These are phyloP conservation scores for Tyrannus savana DNA, from an alignment of 2,113 vertebrate species.

Conservation along the genomic window DNA sequence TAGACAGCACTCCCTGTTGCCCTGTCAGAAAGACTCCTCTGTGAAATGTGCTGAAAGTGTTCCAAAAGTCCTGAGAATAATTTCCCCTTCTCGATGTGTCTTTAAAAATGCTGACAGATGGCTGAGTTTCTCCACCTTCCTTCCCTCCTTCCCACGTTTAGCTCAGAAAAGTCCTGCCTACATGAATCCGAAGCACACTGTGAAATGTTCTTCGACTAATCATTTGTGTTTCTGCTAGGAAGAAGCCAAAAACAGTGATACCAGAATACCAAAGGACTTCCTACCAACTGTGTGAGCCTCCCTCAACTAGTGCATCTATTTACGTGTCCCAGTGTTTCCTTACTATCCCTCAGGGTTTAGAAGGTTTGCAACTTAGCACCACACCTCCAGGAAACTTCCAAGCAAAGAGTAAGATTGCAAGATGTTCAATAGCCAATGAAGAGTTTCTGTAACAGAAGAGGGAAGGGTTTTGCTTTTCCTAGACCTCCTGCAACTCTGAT, in stretches of 20 bases:
- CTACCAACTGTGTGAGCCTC: neutral
- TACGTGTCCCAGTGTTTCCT: neutral
- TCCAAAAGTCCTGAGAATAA: neutral
- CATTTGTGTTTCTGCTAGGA: neutral
- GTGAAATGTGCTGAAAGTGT: neutral
- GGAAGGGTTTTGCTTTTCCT: neutral
- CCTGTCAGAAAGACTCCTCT: neutral
- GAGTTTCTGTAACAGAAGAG: neutral
- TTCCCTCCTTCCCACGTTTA: neutral
- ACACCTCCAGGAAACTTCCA: neutral
- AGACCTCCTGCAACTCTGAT: neutral
- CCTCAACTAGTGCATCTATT: neutral
- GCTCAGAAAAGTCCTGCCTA: neutral
- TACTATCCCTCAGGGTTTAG: neutral
- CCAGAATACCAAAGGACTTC: neutral
- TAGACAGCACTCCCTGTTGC: neutral
- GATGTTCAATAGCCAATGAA: neutral
- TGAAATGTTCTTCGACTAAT: neutral
- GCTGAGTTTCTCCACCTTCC: neutral
- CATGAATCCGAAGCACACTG: neutral
- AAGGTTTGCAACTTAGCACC: fast-evolving
- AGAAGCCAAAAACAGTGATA: neutral
- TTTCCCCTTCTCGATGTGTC: neutral
- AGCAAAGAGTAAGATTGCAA: neutral
- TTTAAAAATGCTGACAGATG: neutral